Base-by-base conservation (phyloP, 1,140 invertebrate genomes). In the Sipha flava region DNA sequence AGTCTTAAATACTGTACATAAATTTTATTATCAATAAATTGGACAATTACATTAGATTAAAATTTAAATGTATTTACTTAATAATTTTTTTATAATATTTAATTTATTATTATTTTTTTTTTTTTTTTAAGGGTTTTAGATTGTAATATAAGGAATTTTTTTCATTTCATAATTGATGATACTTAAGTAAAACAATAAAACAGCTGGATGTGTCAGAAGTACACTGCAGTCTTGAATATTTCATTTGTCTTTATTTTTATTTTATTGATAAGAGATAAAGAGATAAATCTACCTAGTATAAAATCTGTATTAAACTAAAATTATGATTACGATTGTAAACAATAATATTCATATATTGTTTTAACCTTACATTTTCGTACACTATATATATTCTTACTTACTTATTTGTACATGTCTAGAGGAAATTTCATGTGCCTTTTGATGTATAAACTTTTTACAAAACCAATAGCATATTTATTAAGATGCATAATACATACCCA, bases 1-100 rank as follows among this genome's bases (percentile, higher is more conserved):
- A 23, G 31, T 54, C 14, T 57, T 18, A 37, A 29, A 54, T 12
- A 29, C 29, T 77, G 47, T 77, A 77, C 12, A 77, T 77, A 77
- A 16, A 45, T 43, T 54, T 75, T 59, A 77, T 37, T 57, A 77
- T 59, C 52, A 77, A 59, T 57, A 77, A 57, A 59, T 43, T 40
- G 52, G 23, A 77, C 37, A 77, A 23, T 54, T 77, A 77, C 34
- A 77, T 77, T 77, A 77, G 21, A 52, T 77, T 59, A 10, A 40
- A n/a, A n/a, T n/a, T n/a, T 66, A 29, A 57, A 43, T 77, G 73
- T 77, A 77, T 77, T 77, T 77, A 77, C 73, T 77, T 77, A 77
- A 73, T 47, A 73, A 75, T 14, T 54, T 49, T 75, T 75, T 75
- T 52, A 75, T 73, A 34, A 75, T 77, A 77, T 57, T 57, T 77